Evolutionary conservation across 2,797 vertebrate genomes (phyloP).

Genomic region (Carduelis carduelis): DNA sequence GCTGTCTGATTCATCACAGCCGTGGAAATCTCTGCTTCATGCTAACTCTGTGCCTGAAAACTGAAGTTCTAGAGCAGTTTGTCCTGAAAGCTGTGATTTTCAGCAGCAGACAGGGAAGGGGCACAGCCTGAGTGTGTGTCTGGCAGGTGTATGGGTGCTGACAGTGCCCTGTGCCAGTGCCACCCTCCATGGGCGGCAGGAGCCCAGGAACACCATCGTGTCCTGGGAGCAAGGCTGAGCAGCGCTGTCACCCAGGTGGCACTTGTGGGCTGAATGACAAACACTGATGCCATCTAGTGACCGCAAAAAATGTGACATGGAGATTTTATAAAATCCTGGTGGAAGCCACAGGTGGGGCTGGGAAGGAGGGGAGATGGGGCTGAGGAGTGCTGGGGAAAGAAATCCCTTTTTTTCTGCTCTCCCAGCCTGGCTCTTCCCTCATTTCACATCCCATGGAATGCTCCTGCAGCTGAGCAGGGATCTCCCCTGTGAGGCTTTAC

Average conservation of each 20-base stretch:
- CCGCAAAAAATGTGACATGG: rapidly evolving
- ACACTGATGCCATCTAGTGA: conserved; percentile 51
- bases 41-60: neutral
- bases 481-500: neutral
- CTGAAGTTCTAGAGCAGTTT: neutral
- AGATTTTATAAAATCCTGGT: neutral
- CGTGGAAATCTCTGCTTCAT: neutral
- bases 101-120: neutral
- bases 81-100: neutral
- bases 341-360: neutral
- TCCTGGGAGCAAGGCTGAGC: neutral
- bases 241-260: rapidly evolving
- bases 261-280: neutral
- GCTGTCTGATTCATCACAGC: neutral
- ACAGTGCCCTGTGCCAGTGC: neutral
- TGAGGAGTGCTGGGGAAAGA: neutral
- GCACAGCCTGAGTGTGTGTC: rapidly evolving
- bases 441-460: neutral
- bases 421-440: neutral
- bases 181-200: neutral
- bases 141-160: neutral
- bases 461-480: neutral
- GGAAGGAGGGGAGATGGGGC: neutral
- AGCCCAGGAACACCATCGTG: rapidly evolving
- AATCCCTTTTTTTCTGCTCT: neutral